Base-by-base conservation (phyloP, 37 sponge, comb jelly and placozoan species). In the Ianthella basta region DNA sequence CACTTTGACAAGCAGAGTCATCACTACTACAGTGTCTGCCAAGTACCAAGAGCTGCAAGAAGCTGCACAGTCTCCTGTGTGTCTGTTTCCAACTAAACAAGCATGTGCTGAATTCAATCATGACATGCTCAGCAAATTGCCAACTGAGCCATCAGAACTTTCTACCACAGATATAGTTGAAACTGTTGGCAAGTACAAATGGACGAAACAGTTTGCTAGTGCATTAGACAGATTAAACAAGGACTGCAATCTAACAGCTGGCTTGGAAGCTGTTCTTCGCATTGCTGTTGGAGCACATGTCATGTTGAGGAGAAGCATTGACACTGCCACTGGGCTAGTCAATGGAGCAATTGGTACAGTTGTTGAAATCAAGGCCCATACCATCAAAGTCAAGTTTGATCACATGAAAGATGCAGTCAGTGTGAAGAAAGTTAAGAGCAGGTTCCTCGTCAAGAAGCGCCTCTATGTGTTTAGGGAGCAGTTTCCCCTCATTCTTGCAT, bases 231-330 rank as follows among this genome's bases (percentile, higher is more conserved):
- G 84, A 39, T 80, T 93, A 15, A 89, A 93, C 40, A 73, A 87
- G 13, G 85, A 87, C 75, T 81, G 94, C 59, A 89, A 89, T 83
- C 18, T 37, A 19, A 87, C 89, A 41, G 93, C 87, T 30, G 93
- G 89, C n/a, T 72, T 92, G 40, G 86, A 88, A 56, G 86, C 82
- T 29, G 41, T 30, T 29, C 77, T 88, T 19, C 12, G 55, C 18
- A 69, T 92, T 15, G 88, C 85, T 34, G 86, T 87, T 23, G 94
- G 94, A 20, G 83, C 84, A 12, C 79, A 83, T 15, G 90, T 93
- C 55, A 93, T 93, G 91, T 79, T 90, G 21, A 70, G 94, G 20
- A 59, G 85, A 20, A 90, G 90, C 84, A 68, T 93, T 15, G 80
- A 87, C 72, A 85, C 78, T 15, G 38, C 74, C 18, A 16, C 21